Evolutionary conservation across 2,888 invertebrate species (phyloP), one percentile per base, ranked within the genome.

Genomic region (Oxytorus armatus): DNA sequence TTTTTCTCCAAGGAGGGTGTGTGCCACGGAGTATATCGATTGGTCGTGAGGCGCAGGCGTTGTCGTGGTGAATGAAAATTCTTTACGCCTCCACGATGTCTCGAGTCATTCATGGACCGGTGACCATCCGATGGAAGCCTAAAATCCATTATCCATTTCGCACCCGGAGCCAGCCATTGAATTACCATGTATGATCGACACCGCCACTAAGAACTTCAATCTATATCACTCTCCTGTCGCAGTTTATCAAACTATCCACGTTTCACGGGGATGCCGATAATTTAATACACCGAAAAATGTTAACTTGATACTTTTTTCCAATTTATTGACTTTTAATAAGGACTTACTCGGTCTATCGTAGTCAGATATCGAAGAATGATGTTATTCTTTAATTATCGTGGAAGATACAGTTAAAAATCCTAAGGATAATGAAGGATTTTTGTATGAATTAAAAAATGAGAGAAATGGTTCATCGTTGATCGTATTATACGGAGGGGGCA

Each of bases 51-150:
- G 88, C 88, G 89, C 89, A 89, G 80, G 87, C 88, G 88, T 85
- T 82, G 77, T 39, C 66, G 61, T 84, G 84, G 84, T 89, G 89
- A 89, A 90, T 90, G 89, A 88, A 88, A 85, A 83, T 82, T 84
- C 85, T 84, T 84, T 84, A 84, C 86, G 83, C 85, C 86, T 83
- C 85, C 85, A 81, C 85, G 75, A 25, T 80, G 77, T 82, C 82
- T 84, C 79, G 57, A 85, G 82, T 84, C 88, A 88, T 88, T 88
- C 88, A 88, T 88, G 86, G 86, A 83, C 85, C 82, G 77, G 75
- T 84, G 83, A 83, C 81, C 66, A 72, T 81, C 73, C 72, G 74
- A 69, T 79, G 77, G 70, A 72, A 76, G 63, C 29, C 53, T 66
- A 74, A 76, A 77, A 79, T 84, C 78, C 81, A 74, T 63, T 76